Conservation (phyloP, 1,140 invertebrate genomes). For the Myzus persicae region DNA sequence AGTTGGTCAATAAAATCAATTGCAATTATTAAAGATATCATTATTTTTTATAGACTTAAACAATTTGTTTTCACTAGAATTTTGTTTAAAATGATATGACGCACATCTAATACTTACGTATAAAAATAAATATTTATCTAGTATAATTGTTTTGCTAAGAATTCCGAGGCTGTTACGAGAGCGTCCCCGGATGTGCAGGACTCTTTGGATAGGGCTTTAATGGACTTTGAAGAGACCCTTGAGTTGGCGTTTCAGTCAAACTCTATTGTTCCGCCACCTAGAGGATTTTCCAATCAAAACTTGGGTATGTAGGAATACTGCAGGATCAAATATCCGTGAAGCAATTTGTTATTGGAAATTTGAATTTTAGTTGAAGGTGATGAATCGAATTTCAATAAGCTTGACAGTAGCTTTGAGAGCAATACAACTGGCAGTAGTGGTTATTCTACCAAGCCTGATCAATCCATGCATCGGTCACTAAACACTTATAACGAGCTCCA, state of each 20-base stretch:
- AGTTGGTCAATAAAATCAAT: neutral
- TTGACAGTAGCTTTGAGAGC: conserved; percentile 45
- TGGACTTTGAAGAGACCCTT: conserved; percentile 78
- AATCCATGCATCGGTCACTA: conserved; percentile 63
- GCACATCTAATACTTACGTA: neutral
- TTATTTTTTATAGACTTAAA: neutral
- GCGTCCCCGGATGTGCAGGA: conserved; percentile 59
- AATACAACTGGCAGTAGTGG: conserved; percentile 46
- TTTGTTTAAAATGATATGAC: neutral
- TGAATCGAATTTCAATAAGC: conserved; percentile 28
- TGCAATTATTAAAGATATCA: neutral
- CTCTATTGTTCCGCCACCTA: conserved; percentile 48
- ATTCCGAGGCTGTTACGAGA: conserved; percentile 31
- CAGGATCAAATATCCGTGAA: neutral
- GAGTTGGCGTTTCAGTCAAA: conserved; percentile 65
- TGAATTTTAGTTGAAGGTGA: conserved; percentile 47
- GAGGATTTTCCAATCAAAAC: conserved; percentile 31
- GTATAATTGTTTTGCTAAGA: neutral
- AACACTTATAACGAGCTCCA: conserved; percentile 64
- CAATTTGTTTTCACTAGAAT: neutral
- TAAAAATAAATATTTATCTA: neutral
- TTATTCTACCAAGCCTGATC: conserved; percentile 60
- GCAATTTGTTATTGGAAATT: conserved; percentile 43
- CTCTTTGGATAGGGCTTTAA: conserved; percentile 61
- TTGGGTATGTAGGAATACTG: conserved; percentile 3